Conservation (phyloP, 1,140 invertebrate species). For the Popillia japonica region DNA sequence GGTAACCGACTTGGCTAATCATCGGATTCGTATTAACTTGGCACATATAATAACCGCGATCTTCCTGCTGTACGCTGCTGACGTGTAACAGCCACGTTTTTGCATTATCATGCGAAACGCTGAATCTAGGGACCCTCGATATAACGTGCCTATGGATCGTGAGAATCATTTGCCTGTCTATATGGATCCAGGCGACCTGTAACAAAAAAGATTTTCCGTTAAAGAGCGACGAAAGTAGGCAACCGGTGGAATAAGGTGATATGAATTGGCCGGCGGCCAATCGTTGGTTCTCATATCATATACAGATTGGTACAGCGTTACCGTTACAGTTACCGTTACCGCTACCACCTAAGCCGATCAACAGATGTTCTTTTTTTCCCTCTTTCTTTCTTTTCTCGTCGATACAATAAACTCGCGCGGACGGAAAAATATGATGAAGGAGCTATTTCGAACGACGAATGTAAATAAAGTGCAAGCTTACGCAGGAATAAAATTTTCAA, state of each 20-base stretch:
- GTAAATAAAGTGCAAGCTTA: slow-evolving; percentile 22
- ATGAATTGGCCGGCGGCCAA: slow-evolving; percentile 1
- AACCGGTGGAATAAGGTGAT: slow-evolving; percentile 10
- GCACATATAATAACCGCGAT: slow-evolving; percentile 91
- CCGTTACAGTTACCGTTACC: too few species aligned
- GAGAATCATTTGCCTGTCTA: slow-evolving; percentile 92
- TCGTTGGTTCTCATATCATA: slow-evolving; percentile 19
- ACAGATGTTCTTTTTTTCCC: slow-evolving; percentile 15
- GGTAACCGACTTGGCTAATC: slow-evolving; percentile 92
- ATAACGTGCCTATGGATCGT: slow-evolving; percentile 92
- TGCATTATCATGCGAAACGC: slow-evolving; percentile 88
- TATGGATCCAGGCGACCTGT: slow-evolving; percentile 93
- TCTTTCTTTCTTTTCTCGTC: not conserved
- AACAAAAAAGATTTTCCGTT: slow-evolving; percentile 51
- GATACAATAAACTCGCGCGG: slow-evolving; percentile 19
- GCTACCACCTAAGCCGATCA: slow-evolving; percentile 21
- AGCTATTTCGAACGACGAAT: slow-evolving; percentile 16
- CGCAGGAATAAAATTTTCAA: slow-evolving; percentile 30
- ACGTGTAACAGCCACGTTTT: slow-evolving; percentile 92
- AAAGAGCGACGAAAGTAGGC: not conserved
- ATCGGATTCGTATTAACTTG: slow-evolving; percentile 96
- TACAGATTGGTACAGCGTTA: slow-evolving; percentile 26
- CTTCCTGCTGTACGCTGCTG: slow-evolving; percentile 85
- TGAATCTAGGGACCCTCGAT: slow-evolving; percentile 84
- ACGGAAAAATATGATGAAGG: slow-evolving; percentile 3